phyloP scores from a whole-genome alignment of 2,113 vertebrate genomes.

The Centrocercus urophasianus region DNA sequence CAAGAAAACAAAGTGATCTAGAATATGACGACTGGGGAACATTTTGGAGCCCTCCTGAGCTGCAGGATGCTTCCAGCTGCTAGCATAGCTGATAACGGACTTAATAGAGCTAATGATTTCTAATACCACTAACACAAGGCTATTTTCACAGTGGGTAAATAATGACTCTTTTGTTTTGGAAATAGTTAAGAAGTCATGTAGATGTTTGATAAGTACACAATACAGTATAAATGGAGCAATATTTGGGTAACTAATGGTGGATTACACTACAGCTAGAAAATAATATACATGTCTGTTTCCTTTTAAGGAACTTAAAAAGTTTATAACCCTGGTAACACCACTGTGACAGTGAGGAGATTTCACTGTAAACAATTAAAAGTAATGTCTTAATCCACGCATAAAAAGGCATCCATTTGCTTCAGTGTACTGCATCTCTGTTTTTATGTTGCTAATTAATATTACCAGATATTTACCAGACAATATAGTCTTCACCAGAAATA shows the following conservation, averaged over 20 bases:
- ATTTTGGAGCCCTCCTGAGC: slow-evolving; percentile 44
- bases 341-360: slow-evolving; percentile 44
- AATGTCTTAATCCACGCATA: slow-evolving; percentile 51
- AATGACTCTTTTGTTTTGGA: slow-evolving; percentile 67
- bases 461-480: neutral
- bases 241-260: slow-evolving; percentile 49
- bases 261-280: slow-evolving; percentile 21
- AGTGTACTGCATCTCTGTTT: slow-evolving; percentile 23
- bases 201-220: slow-evolving; percentile 51
- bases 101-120: slow-evolving; percentile 59
- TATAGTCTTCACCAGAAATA: slow-evolving; percentile 14
- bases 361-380: slow-evolving; percentile 59
- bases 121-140: slow-evolving; percentile 66
- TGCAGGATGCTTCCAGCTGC: slow-evolving; percentile 72
- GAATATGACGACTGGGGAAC: slow-evolving; percentile 60
- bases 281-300: slow-evolving; percentile 18
- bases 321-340: slow-evolving; percentile 54
- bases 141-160: slow-evolving; percentile 74
- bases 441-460: slow-evolving; percentile 59
- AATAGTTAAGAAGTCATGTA: slow-evolving; percentile 56
- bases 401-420: slow-evolving; percentile 35
- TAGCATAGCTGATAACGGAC: slow-evolving; percentile 40
- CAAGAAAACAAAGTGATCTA: slow-evolving; percentile 59
- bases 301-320: slow-evolving; percentile 31
- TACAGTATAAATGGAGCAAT: slow-evolving; percentile 56